A percentile compares a stretch with the other conserved stretches of the same genome.
Conservation (phyloP, 2,113 vertebrate species). For the Stigmatopora nigra region DNA sequence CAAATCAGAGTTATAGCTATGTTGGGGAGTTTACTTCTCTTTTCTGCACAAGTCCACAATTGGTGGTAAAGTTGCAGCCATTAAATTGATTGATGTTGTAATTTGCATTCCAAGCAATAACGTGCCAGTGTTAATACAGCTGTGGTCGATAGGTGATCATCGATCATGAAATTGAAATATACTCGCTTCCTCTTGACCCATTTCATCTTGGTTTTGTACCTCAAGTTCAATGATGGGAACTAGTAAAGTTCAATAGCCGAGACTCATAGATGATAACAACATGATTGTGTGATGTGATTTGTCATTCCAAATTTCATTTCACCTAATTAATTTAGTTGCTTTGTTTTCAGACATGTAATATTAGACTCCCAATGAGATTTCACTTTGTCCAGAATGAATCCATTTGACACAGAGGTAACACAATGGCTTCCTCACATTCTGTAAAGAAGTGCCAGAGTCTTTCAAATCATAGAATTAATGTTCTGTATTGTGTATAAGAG, state of each 20-base stretch:
- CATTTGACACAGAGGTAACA: slow-evolving; percentile 19
- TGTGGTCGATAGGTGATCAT: slow-evolving; percentile 35
- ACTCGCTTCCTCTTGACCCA: slow-evolving; percentile 12
- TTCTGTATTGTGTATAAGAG: slow-evolving; percentile 2
- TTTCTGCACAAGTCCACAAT: slow-evolving; percentile 3
- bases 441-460: slow-evolving; percentile 45
- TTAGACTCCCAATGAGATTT: slow-evolving; percentile 22
- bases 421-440: slow-evolving; percentile 55
- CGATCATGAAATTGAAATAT: slow-evolving; percentile 19
- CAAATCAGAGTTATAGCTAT: neutral
- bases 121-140: slow-evolving; percentile 17
- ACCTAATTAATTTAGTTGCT: neutral
- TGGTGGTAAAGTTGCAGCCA: slow-evolving; percentile 9
- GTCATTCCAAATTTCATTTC: neutral
- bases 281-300: neutral
- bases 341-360: slow-evolving; percentile 10
- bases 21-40: slow-evolving; percentile 1
- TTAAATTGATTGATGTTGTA: slow-evolving; percentile 4
- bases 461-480: slow-evolving; percentile 45
- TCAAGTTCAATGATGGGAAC: neutral
- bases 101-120: slow-evolving; percentile 1
- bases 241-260: neutral
- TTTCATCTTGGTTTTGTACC: slow-evolving; percentile 9
- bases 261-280: neutral
- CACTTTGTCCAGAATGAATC: slow-evolving; percentile 24